Conservation (phyloP, 2,888 invertebrate species). For the Rhingia rostrata region DNA sequence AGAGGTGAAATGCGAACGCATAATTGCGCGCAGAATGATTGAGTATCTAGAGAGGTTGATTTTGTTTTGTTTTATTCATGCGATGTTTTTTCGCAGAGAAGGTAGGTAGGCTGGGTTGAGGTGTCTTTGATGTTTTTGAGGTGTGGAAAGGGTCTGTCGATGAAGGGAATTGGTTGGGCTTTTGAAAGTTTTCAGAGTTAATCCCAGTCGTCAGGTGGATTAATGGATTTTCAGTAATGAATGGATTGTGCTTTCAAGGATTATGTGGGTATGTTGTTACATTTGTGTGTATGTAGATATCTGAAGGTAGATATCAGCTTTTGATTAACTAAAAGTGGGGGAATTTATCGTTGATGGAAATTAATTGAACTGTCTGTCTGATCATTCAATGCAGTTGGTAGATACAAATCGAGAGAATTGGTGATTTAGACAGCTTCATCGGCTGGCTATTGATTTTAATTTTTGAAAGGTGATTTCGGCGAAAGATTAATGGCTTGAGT, state of each 20-base stretch:
- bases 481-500: slow-evolving; percentile 1
- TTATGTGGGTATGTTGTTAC: slow-evolving; percentile 13
- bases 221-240: slow-evolving; percentile 45
- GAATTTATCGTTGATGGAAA: slow-evolving; percentile 9
- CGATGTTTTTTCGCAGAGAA: not conserved
- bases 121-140: slow-evolving; percentile 14
- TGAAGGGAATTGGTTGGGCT: not conserved
- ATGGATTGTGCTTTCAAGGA: slow-evolving; percentile 34
- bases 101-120: slow-evolving; percentile 11
- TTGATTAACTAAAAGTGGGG: not conserved
- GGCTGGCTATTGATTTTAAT: slow-evolving; percentile 28
- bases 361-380: slow-evolving; percentile 47
- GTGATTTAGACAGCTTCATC: slow-evolving; percentile 42
- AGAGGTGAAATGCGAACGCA: slow-evolving; percentile 68
- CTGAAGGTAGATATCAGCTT: not conserved
- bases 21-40: slow-evolving; percentile 67
- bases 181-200: slow-evolving; percentile 38
- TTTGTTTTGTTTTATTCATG: slow-evolving; percentile 6
- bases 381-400: slow-evolving; percentile 12
- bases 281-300: not conserved
- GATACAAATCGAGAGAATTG: slow-evolving; percentile 14
- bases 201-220: slow-evolving; percentile 46
- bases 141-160: slow-evolving; percentile 27
- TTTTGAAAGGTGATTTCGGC: slow-evolving; percentile 34
- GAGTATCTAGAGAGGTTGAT: slow-evolving; percentile 27